Base-by-base conservation (phyloP, 2,113 vertebrate species). In the Pteruthius melanotis region DNA sequence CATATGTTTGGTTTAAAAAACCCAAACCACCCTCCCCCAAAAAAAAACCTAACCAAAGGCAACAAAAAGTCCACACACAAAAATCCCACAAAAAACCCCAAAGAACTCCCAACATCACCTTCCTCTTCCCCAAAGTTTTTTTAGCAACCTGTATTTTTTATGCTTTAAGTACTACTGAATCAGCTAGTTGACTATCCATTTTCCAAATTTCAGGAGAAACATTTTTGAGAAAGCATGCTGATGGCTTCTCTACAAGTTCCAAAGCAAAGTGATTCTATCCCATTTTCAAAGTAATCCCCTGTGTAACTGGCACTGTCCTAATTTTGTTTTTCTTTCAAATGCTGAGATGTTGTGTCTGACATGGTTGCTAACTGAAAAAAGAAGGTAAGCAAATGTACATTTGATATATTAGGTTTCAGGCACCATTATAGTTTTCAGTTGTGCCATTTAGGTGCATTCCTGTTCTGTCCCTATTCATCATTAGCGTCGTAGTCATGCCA, bases 151-250 rank as follows among this genome's bases (percentile, higher is more conserved):
- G 3, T 68, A 11, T 31, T 65, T 95, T 83, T 94, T 45, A 27
- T 57, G 14, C 50, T 72, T 76, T 30, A 70, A 44, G 17, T 64
- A 66, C 49, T 83, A 37, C 15, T 19, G 70, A 81, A 57, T 88
- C 54, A 10, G 77, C 50, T 86, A 63, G 54, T 90, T 89, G 63
- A 76, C 59, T 80, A 17, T 74, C 68, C 42, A 44, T 78, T 95
- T 87, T 94, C 59, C 26, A 5, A 6, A 78, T 90, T 83, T 76
- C 52, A 78, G 39, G 47, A 91, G 84, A 56, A 87, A 33, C 54
- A 30, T 94, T 70, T 96, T 84, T 94, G 65, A 88, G 88, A 86
- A 90, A 93, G 81, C 66, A 83, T 1, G 9, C 17, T 74, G 76
- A 66, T 92, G 50, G 75, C 75, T 94, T 85, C 68, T 81, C 50